phyloP scores from a whole-genome alignment of 2,113 vertebrate species.

The Motacilla tschutschensis region DNA sequence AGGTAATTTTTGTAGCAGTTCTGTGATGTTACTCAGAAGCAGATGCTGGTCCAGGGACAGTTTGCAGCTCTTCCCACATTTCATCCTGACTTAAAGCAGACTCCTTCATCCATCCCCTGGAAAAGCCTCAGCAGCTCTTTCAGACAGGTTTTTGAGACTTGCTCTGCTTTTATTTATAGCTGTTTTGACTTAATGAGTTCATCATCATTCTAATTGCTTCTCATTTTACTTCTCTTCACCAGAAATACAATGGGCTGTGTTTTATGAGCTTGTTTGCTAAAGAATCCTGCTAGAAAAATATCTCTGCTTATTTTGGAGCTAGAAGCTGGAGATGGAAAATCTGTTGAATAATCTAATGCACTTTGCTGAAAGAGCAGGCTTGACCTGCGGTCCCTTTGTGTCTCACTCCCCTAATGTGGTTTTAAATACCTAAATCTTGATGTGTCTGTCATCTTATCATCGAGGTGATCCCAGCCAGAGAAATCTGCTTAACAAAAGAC shows the following conservation, averaged over 20 bases:
- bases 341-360: not conserved
- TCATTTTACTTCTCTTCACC: not conserved
- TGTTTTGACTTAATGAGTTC: not conserved
- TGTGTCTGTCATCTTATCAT: not conserved
- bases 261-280: not conserved
- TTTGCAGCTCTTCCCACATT: not conserved
- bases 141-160: not conserved
- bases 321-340: not conserved
- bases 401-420: not conserved
- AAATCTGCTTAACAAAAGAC: not conserved
- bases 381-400: not conserved
- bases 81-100: not conserved
- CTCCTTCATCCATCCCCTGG: conserved; percentile 1
- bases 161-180: conserved; percentile 8
- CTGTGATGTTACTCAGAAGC: not conserved
- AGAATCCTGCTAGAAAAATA: not conserved
- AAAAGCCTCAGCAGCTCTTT: not conserved
- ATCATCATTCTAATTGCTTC: not conserved
- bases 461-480: not conserved
- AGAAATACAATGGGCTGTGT: not conserved
- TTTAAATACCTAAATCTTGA: not conserved
- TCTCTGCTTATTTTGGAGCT: not conserved
- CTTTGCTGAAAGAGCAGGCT: not conserved
- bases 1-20: not conserved
- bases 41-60: not conserved